phyloP scores from a whole-genome alignment of 1,140 invertebrate genomes.

The Phenacoccus solenopsis region DNA sequence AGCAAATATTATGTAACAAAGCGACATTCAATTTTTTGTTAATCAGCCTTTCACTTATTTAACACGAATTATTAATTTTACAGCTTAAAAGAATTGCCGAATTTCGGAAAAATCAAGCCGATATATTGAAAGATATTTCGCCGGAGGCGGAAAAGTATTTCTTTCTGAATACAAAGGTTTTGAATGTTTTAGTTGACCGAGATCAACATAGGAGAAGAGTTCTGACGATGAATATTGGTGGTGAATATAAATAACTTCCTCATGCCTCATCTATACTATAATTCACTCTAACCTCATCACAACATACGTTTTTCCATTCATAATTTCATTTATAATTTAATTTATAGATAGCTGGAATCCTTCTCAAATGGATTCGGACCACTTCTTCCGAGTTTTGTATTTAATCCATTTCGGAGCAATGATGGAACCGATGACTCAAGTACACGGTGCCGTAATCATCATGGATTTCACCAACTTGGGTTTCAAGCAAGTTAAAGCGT shows the following conservation, averaged over 20 bases:
- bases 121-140: conserved; percentile 45
- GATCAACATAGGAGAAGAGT: conserved; percentile 53
- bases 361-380: conserved; percentile 51
- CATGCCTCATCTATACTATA: too few species aligned
- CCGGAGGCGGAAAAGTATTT: conserved; percentile 49
- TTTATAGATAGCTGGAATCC: conserved; percentile 47
- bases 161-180: conserved; percentile 51
- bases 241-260: conserved; percentile 31
- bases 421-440: conserved; percentile 55
- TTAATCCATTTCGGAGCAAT: conserved; percentile 60
- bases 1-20: neutral
- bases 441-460: conserved; percentile 55
- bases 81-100: conserved; percentile 59
- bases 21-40: neutral
- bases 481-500: conserved; percentile 54
- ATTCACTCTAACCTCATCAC: too few species aligned
- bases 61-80: neutral
- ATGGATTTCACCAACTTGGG: conserved; percentile 66
- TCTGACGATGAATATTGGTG: conserved; percentile 44
- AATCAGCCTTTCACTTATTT: neutral
- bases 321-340: neutral
- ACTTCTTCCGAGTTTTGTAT: conserved; percentile 62
- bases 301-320: too few species aligned
- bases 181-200: conserved; percentile 54
- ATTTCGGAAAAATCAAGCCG: conserved; percentile 54